phyloP scores from a whole-genome alignment of 2,888 invertebrate genomes.

The Tetrapedia diversipes region DNA sequence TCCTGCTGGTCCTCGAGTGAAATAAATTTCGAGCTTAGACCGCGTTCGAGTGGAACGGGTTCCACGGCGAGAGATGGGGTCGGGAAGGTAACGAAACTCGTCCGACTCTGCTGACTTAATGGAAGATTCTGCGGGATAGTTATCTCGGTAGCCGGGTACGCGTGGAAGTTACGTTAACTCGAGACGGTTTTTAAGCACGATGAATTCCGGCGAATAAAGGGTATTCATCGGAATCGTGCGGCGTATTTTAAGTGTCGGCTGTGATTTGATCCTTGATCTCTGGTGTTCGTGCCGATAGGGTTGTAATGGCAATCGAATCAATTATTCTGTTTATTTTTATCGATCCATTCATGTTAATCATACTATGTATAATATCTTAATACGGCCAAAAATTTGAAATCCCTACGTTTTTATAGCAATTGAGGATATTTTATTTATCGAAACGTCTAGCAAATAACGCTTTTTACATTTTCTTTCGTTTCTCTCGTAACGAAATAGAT shows the following conservation, averaged over 20 bases:
- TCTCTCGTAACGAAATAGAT: no score
- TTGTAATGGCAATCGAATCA: no score
- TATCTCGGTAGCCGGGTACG: constrained; percentile 44
- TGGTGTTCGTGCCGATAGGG: neutral
- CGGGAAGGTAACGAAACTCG: constrained; percentile 53
- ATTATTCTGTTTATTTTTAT: neutral
- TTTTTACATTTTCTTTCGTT: no score
- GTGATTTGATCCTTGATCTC: neutral
- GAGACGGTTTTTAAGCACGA: constrained; percentile 35
- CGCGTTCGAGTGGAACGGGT: constrained; percentile 52
- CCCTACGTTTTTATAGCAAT: no score
- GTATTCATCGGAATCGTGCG: constrained; percentile 15
- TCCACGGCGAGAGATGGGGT: constrained; percentile 23
- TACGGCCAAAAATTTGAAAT: no score
- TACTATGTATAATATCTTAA: no score
- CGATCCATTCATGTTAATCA: neutral
- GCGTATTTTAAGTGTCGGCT: constrained; percentile 35
- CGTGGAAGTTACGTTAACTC: constrained; percentile 43
- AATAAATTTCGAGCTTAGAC: constrained; percentile 65
- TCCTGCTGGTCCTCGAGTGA: constrained; percentile 49
- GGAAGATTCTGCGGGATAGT: constrained; percentile 58
- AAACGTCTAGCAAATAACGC: no score
- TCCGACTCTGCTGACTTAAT: constrained; percentile 62
- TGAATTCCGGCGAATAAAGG: constrained; percentile 43
- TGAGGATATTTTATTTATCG: no score